Base-by-base conservation (phyloP, 2,888 invertebrate genomes). In the Lithophane socia region DNA sequence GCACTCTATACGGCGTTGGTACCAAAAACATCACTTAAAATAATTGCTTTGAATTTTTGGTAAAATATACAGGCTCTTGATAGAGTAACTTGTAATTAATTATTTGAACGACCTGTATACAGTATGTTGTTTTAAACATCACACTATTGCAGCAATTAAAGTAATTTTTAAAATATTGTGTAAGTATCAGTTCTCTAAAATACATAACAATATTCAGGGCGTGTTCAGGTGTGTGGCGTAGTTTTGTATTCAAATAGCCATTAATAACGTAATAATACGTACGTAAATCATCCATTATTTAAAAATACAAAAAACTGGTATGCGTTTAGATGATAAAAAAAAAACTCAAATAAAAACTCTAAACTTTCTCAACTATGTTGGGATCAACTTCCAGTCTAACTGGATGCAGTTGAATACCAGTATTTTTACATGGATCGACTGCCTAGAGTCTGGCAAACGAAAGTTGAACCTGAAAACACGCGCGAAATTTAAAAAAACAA, bases 181-280 rank as follows among this genome's bases (percentile, higher is more conserved):
- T 75, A n/a, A n/a, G n/a, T n/a, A 60, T 72, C 72, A 84, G 85
- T 82, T 77, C 82, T 75, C 80, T 75, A 37, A 74, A 74, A 67
- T n/a, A 52, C 54, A 66, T 67, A 54, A 72, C 2, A 73, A 64
- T 66, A 70, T 68, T 21, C 37, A 56, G 78, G 81, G 78, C 79
- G 86, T 86, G 87, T 87, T 87, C 87, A 83, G 87, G 76, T 73
- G 54, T 44, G 18, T 1, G 2, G 4, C 16, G 21, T 9, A 7
- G 4, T 10, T 37, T 52, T 52, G 9, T 52, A 21, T 21, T 61
- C 4, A 8, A 29, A 56, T 21, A 52, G 8, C 21, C 52, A 52
- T 52, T 52, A 52, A 52, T 49, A 49, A 49, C 49, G 49, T 16
- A 16, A 18, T 49, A 49, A 49, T 47, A 47, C 13, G 12, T 47